Base-by-base conservation (phyloP, 1,140 invertebrate species). In the Orussus abietinus region DNA sequence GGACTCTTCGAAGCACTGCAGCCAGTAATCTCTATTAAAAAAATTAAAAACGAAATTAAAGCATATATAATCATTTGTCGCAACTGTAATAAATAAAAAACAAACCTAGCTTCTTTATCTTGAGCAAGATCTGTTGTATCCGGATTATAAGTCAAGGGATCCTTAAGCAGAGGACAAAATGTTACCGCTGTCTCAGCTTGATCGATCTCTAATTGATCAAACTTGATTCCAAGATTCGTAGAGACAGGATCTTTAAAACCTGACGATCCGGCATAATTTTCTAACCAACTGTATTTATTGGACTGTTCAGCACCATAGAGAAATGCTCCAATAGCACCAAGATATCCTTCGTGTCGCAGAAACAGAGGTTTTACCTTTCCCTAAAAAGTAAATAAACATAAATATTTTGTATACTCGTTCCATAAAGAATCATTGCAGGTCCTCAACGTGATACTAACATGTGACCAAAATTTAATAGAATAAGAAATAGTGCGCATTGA, bases 51-150 rank as follows among this genome's bases (percentile, higher is more conserved):
- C 14, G 17, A 20, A 12, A 28, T n/a, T n/a, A n/a, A n/a, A n/a
- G n/a, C n/a, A n/a, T n/a, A n/a, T n/a, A n/a, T n/a, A n/a, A n/a
- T n/a, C n/a, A n/a, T n/a, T n/a, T n/a, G n/a, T n/a, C n/a, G n/a
- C n/a, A n/a, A 29, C 38, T 39, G 31, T 37, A n/a, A 36, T 31
- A 31, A 20, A 42, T 28, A 41, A 38, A 20, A 19, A 19, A 41
- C 14, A 49, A 45, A 77, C 76, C 77, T 77, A 12, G 92, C 93
- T 68, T 90, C 87, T 48, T 77, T 75, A 73, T 96, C 90, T 56
- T 82, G 76, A 32, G 86, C 82, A 9, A 97, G 76, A 74, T 97
- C 90, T 36, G 92, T 83, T 12, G 89, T 90, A 69, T 97, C 93
- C 11, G 92, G 90, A 63, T 82, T 80, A 71, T 96, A 96, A 56